Evolutionary conservation across 64 coral and sea anemone genomes (phyloP), one percentile per base, ranked within the genome.

Genomic region (Pocillopora verrucosa): DNA sequence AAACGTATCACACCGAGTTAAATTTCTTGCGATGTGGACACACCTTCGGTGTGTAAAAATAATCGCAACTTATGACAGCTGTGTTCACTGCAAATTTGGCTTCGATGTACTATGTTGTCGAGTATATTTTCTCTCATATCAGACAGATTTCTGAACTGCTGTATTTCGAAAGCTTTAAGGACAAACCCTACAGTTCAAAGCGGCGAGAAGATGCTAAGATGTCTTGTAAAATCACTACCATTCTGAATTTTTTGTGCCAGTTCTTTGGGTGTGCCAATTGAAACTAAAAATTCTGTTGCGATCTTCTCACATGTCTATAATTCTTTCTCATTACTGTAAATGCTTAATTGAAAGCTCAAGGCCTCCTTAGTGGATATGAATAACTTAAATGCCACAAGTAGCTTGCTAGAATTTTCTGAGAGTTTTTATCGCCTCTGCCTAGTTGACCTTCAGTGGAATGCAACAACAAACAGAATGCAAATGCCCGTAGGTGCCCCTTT

Each of bases 251-350:
- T 85, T 72, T 24, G 1, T 57, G 20, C 51, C 11, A 20, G 15
- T 51, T n/a, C 22, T 5, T 57, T 26, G 82, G 82, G 82, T 85
- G 82, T 85, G 82, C 69, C 63, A 25, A 51, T 85, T 1, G 13
- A 16, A 17, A 80, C 56, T 38, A 36, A 60, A 26, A 62, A 25
- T 16, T 64, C 79, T 72, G 80, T 65, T 57, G 38, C 13, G 68
- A n/a, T 25, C 19, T 26, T 72, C 65, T 72, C 64, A 11, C 17
- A 38, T 56, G 35, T 14, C 26, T 79, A 12, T 79, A 34, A 59
- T 85, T 45, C 13, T 41, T 45, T 35, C 79, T 62, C 16, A 59
- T 61, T 60, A 17, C 25, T 17, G 61, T 45, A 16, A 16, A 13
- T 22, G 57, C 56, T 59, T 51, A 24, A 59, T 79, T 34, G 61